Evolutionary conservation across 2,888 invertebrate species (phyloP), one percentile per base, ranked within the genome.

Genomic region (Nemotelus pantherinus): DNA sequence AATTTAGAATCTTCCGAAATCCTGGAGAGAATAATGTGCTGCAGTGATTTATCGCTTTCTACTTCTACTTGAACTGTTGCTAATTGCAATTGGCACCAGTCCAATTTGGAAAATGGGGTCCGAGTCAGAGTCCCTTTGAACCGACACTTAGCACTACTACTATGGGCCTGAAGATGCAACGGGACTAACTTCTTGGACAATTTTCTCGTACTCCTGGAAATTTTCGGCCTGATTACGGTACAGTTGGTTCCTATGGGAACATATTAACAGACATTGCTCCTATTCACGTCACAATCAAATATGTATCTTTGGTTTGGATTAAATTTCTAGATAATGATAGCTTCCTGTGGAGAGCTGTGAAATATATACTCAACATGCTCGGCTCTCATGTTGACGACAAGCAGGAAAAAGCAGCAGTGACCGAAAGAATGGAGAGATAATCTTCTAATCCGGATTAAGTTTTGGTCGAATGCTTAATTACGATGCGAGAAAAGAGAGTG

Each of bases 41-140:
- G 63, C 74, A 60, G 74, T 74, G 60, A 74, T 74, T 74, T 74
- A 74, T 74, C 60, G 74, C 60, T 74, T 74, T 74, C 48, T 60
- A 74, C 74, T 50, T 48, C 74, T 74, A 63, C 74, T 25, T 25
- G 25, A 57, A 74, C 57, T 50, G 74, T 57, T 74, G 74, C 74
- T 57, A 74, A 74, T 74, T 74, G 74, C 74, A 74, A 74, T 48
- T 74, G 57, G 74, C 74, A 74, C 43, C 47, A 48, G 47, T 60
- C 57, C 74, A 74, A 74, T 63, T 74, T 74, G n/a, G 45, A 50
- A 25, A 25, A 25, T 25, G 25, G 25, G 25, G 25, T 25, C 25
- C 25, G 25, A 25, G 25, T 25, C 25, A 25, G 25, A 25, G 25
- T 25, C 48, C 74, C 60, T 74, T 63, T 7, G 39, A 65, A 25